A percentile compares a stretch with the other conserved stretches of the same genome.
These are phyloP conservation scores for Omphaloscelis lunosa DNA, from an alignment of 2,888 invertebrate species.

Conservation along the genomic window DNA sequence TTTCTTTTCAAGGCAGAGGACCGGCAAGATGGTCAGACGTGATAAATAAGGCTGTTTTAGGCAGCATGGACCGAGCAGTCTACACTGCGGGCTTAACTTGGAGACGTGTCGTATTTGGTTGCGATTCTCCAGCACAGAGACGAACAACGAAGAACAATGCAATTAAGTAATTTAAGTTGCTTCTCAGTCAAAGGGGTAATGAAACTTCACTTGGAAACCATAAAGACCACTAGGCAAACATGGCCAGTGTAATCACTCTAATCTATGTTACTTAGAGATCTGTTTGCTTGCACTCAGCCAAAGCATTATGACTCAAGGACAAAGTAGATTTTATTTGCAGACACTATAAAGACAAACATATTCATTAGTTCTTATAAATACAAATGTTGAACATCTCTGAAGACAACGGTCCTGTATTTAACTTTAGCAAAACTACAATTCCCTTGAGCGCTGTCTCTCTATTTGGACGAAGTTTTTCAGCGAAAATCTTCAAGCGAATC, in stretches of 20 bases:
- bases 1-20: no score
- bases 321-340: conserved; percentile 14
- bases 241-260: conserved; percentile 4
- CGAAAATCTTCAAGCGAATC: conserved; percentile 17
- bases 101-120: neutral
- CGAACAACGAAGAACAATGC: neutral
- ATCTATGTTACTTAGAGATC: conserved; percentile 7
- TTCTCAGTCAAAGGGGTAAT: neutral
- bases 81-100: neutral
- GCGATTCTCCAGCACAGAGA: neutral
- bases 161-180: neutral
- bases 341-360: conserved; percentile 11
- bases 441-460: conserved; percentile 35
- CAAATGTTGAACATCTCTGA: conserved; percentile 37
- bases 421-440: conserved; percentile 48
- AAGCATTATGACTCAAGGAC: neutral
- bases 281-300: conserved; percentile 16
- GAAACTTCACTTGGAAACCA: neutral
- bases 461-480: conserved; percentile 48
- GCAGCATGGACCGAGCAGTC: neutral
- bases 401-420: conserved; percentile 42
- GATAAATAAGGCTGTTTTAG: neutral
- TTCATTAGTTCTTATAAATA: conserved; percentile 37
- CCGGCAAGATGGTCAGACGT: neutral
- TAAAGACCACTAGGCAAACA: conserved; percentile 7